Evolutionary conservation across 2,888 invertebrate genomes (phyloP).

Genomic region (Macrosoma leucophasiata): DNA sequence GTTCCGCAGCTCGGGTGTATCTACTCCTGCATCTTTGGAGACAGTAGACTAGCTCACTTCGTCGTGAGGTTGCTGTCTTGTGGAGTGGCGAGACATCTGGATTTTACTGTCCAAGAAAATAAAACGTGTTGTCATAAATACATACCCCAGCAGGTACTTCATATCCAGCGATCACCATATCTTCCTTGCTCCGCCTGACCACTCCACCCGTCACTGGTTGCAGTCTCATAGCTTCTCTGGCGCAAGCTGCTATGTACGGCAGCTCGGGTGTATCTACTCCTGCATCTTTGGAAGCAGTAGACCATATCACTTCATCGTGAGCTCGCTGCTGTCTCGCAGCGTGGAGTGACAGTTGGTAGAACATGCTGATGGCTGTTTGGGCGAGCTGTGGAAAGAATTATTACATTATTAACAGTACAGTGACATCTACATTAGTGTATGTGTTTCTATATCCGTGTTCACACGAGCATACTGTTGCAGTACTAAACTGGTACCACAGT

Average conservation of each 20-base stretch:
- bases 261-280: constrained; percentile 39
- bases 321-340: constrained; percentile 62
- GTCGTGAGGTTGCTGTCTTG: constrained; percentile 57
- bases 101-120: too few relatives aligned
- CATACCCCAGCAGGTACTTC: constrained; percentile 62
- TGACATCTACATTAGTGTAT: background rate
- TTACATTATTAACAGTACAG: background rate
- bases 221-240: constrained; percentile 51
- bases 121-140: too few relatives aligned
- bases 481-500: too few relatives aligned
- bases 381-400: constrained; percentile 40
- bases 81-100: constrained; percentile 55
- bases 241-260: constrained; percentile 50
- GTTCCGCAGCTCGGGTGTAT: constrained; percentile 40
- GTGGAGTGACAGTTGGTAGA: constrained; percentile 61
- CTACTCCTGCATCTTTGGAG: constrained; percentile 42
- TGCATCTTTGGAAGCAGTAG: constrained; percentile 42
- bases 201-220: constrained; percentile 64
- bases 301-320: constrained; percentile 59
- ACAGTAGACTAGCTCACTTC: constrained; percentile 54
- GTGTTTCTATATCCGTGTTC: background rate
- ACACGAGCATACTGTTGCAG: too few relatives aligned
- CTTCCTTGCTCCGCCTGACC: constrained; percentile 46
- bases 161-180: constrained; percentile 51
- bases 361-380: constrained; percentile 58